Base-by-base conservation (phyloP, 30 jellyfish, hydroid and myxozoan genomes). In the Hydractinia symbiolongicarpus region DNA sequence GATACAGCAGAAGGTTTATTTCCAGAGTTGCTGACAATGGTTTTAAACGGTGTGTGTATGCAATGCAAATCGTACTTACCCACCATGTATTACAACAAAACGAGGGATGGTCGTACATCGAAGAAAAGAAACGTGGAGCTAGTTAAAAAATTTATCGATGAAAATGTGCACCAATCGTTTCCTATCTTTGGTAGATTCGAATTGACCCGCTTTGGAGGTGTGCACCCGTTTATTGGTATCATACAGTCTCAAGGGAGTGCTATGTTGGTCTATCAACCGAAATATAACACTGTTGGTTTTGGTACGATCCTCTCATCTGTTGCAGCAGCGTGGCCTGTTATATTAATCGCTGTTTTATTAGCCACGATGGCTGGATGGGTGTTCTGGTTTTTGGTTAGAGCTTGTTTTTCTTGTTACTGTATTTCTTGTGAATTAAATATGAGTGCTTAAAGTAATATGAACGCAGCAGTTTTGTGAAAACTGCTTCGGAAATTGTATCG, bases 221-320 rank as follows among this genome's bases (percentile, higher is more conserved):
- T 21, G n/a, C 17, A 21, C 10, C 83, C 83, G 50, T 75, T 14
- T 53, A 54, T 75, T 51, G 83, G 83, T 17, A 75, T 75, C 15
- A 54, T 75, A 11, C 83, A 53, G 50, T 75, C 83, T 50, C 83
- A 75, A 55, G 83, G 83, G 75, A 75, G 78, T 9, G 83, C 83
- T 50, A 75, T 75, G 83, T 44, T 75, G 51, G 50, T 75, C 76
- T 54, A 75, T 54, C 74, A 75, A 75, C 83, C 83, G 1, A 19
- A 30, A 17, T 44, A 49, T 9, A 54, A 50, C 40, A 51, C 51
- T 5, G 50, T 75, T 9, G 83, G 83, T 50, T 51, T 75, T 53
- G 6, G 19, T 6, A 53, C 15, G 4, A 75, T 75, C 16, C 77
- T 75, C 49, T 20, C 50, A 1, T 49, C 83, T 14, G 83, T 75